These are phyloP conservation scores for Neodon shergylaensis DNA, from an alignment of 2,113 vertebrate genomes.

Conservation along the genomic window DNA sequence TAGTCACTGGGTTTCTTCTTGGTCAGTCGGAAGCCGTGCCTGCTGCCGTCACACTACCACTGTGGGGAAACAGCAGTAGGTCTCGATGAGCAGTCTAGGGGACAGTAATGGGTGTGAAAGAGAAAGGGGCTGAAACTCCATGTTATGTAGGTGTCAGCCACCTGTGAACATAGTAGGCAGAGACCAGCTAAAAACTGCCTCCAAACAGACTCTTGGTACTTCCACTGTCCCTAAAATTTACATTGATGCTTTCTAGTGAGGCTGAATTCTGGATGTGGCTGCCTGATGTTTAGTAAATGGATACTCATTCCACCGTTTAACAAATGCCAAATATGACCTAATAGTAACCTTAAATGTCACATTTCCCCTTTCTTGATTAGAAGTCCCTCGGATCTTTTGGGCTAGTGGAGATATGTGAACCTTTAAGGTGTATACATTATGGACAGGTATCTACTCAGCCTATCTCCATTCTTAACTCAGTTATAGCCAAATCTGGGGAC, in stretches of 20 bases:
- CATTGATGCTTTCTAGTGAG: neutral
- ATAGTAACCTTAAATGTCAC: neutral
- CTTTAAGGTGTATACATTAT: neutral
- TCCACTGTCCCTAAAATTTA: neutral
- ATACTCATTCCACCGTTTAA: neutral
- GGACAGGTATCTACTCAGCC: neutral
- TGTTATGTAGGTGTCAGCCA: neutral
- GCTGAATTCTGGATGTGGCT: neutral
- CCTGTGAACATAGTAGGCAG: neutral
- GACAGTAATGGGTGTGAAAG: neutral
- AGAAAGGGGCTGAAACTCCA: neutral
- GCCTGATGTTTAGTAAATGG: neutral
- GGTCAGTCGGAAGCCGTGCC: neutral
- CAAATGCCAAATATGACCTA: neutral
- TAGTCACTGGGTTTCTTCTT: neutral
- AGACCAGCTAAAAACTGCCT: constrained; percentile 11
- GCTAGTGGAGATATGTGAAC: neutral
- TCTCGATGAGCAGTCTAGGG: neutral
- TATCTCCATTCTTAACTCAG: neutral
- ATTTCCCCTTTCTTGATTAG: neutral
- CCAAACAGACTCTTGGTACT: neutral
- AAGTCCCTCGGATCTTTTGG: neutral
- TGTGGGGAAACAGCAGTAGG: neutral
- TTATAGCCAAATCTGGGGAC: neutral
- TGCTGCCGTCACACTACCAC: neutral